Evolutionary conservation across 2,113 vertebrate species (phyloP).

Genomic region (Dryoscopus gambensis): DNA sequence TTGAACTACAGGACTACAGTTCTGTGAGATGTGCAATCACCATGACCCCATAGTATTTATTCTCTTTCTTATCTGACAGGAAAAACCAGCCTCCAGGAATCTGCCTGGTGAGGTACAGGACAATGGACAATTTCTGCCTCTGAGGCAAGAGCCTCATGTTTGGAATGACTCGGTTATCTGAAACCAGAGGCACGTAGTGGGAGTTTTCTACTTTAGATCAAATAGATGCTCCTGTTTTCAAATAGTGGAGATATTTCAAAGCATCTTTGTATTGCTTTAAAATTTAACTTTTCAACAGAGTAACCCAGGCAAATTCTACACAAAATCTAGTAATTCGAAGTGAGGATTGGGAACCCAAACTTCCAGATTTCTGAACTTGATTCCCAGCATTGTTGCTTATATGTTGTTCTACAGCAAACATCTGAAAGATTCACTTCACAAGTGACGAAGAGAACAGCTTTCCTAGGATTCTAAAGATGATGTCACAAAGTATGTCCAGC

Average conservation of each 20-base stretch:
- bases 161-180: slow-evolving; percentile 2
- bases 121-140: slow-evolving; percentile 1
- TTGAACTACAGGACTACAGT: neutral
- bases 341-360: neutral
- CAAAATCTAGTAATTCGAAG: neutral
- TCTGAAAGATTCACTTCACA: neutral
- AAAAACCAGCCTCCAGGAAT: slow-evolving; percentile 8
- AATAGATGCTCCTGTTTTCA: neutral
- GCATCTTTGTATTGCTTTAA: neutral
- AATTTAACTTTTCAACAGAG: neutral
- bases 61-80: slow-evolving; percentile 37
- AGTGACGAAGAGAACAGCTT: neutral
- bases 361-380: neutral
- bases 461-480: neutral
- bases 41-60: slow-evolving; percentile 1
- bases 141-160: neutral
- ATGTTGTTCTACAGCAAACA: neutral
- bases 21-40: neutral
- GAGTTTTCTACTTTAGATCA: neutral
- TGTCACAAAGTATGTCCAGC: neutral
- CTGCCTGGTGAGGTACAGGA: neutral
- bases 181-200: neutral
- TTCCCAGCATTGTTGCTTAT: neutral
- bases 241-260: neutral
- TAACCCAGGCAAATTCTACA: neutral